A percentile compares a stretch with the other conserved stretches of the same genome.
phyloP scores from a whole-genome alignment of 1,140 invertebrate genomes.

The Microvelia longipes region DNA sequence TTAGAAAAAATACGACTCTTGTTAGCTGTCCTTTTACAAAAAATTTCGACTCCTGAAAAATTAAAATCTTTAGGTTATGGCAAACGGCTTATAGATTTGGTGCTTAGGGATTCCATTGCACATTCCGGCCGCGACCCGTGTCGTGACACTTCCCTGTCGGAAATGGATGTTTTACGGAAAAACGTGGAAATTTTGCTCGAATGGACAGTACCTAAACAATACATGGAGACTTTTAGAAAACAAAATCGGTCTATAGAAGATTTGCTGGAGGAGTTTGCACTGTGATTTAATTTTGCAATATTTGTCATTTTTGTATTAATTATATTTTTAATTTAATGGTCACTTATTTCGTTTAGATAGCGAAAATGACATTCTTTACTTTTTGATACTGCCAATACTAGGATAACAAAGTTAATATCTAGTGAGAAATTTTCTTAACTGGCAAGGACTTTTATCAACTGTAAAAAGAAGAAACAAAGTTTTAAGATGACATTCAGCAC shows the following conservation, averaged over 20 bases:
- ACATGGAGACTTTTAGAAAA: slow-evolving; percentile 56
- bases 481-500: no score
- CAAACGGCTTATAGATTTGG: slow-evolving; percentile 63
- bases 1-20: slow-evolving; percentile 59
- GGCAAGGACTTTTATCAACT: no score
- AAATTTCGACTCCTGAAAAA: slow-evolving; percentile 59
- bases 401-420: no score
- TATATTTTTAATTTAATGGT: no score
- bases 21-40: slow-evolving; percentile 59
- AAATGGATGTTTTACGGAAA: slow-evolving; percentile 42
- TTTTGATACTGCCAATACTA: no score
- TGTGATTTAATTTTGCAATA: no score
- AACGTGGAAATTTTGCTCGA: slow-evolving; percentile 63
- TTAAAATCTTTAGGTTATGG: slow-evolving; percentile 62
- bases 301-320: no score
- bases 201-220: slow-evolving; percentile 60
- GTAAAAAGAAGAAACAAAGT: no score
- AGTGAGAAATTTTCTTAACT: no score
- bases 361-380: no score
- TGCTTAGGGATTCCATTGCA: slow-evolving; percentile 58
- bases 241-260: slow-evolving; percentile 59
- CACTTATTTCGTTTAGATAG: no score
- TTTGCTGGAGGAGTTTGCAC: slow-evolving; percentile 54
- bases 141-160: slow-evolving; percentile 34
- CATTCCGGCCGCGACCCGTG: slow-evolving; percentile 51